Evolutionary conservation across 2,797 vertebrate genomes (phyloP).

Genomic region (Enoplosus armatus): DNA sequence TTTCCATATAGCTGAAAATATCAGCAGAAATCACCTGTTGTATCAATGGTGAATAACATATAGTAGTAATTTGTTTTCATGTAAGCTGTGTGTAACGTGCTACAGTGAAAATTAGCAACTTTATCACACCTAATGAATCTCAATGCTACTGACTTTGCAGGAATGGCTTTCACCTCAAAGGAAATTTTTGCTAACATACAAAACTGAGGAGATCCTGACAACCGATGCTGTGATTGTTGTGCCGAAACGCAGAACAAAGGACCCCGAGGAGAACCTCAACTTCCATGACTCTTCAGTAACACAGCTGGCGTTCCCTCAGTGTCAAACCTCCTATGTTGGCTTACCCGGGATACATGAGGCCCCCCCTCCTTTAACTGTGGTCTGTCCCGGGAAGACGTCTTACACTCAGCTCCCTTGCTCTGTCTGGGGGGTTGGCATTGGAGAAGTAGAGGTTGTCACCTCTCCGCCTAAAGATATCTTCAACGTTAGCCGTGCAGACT

Average conservation of each 20-base stretch:
- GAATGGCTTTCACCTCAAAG: slow-evolving; percentile 66
- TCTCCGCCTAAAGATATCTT: slow-evolving; percentile 22
- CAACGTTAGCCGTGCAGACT: slow-evolving; percentile 46
- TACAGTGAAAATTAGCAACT: not conserved
- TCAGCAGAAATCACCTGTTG: not conserved
- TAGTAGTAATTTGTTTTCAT: not conserved
- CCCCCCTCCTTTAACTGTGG: not conserved
- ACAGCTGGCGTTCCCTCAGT: slow-evolving; percentile 20
- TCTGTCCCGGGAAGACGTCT: slow-evolving; percentile 27
- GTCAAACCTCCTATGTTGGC: slow-evolving; percentile 62
- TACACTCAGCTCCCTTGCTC: slow-evolving; percentile 66
- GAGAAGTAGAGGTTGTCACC: not conserved
- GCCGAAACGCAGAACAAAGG: slow-evolving; percentile 36
- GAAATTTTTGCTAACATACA: slow-evolving; percentile 3
- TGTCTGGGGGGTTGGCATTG: not conserved
- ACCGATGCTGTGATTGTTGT: slow-evolving; percentile 37
- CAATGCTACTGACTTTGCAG: slow-evolving; percentile 52
- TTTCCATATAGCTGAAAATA: not conserved
- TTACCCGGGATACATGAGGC: slow-evolving; percentile 42
- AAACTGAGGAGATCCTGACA: slow-evolving; percentile 48
- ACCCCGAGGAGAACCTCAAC: slow-evolving; percentile 48
- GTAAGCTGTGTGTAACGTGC: not conserved
- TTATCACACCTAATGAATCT: not conserved
- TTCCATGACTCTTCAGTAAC: not conserved
- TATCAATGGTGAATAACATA: not conserved